Percentiles rank a stretch among this genome's conserved stretches.
phyloP scores from a whole-genome alignment of 2,797 vertebrate genomes.

The Heliangelus exortis region DNA sequence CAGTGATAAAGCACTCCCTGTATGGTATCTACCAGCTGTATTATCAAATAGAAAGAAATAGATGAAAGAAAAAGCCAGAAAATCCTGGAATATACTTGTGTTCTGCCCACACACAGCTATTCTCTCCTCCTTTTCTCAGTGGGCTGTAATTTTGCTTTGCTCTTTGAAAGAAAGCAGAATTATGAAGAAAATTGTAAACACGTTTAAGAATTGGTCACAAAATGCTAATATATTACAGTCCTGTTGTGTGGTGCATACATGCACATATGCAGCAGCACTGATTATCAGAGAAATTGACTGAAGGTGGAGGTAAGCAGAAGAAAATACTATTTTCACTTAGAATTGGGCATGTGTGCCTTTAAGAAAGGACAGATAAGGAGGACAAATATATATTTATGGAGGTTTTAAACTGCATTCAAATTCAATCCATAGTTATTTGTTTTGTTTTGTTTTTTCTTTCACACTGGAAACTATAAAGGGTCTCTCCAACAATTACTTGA shows the following conservation, averaged over 20 bases:
- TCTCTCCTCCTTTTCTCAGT: constrained; percentile 37
- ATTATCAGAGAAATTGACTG: background rate
- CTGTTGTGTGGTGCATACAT: background rate
- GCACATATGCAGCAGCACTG: background rate
- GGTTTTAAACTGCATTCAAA: background rate
- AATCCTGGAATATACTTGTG: constrained; percentile 45
- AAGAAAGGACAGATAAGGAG: background rate
- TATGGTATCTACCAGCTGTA: constrained; percentile 31
- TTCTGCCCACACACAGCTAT: constrained; percentile 55
- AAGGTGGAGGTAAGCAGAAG: background rate
- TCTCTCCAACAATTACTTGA: background rate
- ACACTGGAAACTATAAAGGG: background rate
- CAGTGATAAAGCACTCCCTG: constrained; percentile 37
- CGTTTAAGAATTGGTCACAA: constrained; percentile 42
- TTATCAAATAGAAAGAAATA: constrained; percentile 33
- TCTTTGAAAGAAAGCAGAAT: constrained; percentile 45
- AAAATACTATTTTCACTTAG: background rate
- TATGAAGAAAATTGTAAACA: constrained; percentile 55
- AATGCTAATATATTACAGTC: constrained; percentile 13
- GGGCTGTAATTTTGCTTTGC: constrained; percentile 49
- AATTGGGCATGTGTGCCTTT: background rate
- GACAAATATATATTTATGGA: background rate
- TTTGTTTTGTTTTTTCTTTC: background rate
- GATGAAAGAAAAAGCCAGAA: constrained; percentile 32
- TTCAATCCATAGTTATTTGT: background rate